A percentile compares a stretch with the other conserved stretches of the same genome.
These are phyloP conservation scores for Metallyticus violacea DNA, from an alignment of 2,888 invertebrate species.

Conservation along the genomic window DNA sequence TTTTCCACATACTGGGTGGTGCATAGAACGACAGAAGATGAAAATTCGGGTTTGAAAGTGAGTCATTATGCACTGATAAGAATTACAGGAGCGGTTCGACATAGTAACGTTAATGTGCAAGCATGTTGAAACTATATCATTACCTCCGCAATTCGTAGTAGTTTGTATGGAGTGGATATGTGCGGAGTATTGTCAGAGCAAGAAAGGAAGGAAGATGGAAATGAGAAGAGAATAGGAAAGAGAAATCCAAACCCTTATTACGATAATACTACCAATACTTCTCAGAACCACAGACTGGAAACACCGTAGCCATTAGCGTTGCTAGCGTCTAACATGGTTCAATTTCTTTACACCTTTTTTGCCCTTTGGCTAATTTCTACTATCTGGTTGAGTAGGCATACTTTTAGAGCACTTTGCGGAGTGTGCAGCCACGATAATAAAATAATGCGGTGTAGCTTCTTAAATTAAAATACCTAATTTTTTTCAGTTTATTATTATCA, in stretches of 20 bases:
- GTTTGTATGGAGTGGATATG: not conserved
- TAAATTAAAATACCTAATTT: no score
- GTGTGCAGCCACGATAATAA: no score
- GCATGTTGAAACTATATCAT: not conserved
- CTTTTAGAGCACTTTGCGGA: no score
- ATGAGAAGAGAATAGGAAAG: not conserved
- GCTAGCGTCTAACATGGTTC: not conserved
- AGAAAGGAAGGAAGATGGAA: not conserved
- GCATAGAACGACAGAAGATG: no score
- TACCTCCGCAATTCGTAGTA: not conserved
- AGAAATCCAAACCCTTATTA: not conserved
- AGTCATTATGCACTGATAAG: no score
- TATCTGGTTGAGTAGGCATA: no score
- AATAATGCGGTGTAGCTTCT: no score
- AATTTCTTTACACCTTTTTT: not conserved
- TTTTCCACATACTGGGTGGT: no score
- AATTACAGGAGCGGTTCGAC: no score
- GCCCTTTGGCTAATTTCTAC: no score
- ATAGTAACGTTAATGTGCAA: not conserved
- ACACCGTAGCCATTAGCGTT: not conserved
- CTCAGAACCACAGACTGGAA: not conserved
- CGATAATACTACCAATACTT: not conserved
- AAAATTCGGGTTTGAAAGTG: no score
- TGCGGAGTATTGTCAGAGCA: not conserved
- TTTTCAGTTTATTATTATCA: no score